A percentile compares a stretch with the other conserved stretches of the same genome.
These are phyloP conservation scores for Nephrotoma flavescens DNA, from an alignment of 2,888 invertebrate genomes.

Conservation along the genomic window DNA sequence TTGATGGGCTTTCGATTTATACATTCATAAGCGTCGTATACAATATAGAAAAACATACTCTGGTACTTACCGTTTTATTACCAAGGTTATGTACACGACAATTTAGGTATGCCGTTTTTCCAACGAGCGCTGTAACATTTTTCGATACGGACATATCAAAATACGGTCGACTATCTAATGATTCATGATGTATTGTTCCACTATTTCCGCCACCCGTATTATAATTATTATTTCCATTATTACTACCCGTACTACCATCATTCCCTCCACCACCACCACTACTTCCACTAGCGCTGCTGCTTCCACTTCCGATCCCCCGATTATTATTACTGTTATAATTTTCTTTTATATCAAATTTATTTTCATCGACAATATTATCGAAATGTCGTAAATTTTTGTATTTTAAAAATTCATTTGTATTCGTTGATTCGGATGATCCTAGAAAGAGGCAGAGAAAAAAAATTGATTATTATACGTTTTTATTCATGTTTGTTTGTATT, in stretches of 20 bases:
- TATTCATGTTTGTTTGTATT: not conserved
- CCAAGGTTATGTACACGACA: slow-evolving; percentile 63
- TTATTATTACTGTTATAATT: not conserved
- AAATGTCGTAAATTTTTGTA: slow-evolving; percentile 1
- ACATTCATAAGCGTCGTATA: not conserved
- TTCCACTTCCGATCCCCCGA: not conserved
- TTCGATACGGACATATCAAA: slow-evolving; percentile 56
- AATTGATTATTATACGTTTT: not conserved
- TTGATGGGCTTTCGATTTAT: not conserved
- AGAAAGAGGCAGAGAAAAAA: not conserved
- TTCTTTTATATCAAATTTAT: slow-evolving; percentile 4
- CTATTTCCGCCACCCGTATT: not conserved
- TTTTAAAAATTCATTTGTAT: slow-evolving; percentile 2
- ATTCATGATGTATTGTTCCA: not conserved
- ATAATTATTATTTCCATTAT: not conserved
- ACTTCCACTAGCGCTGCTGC: not conserved
- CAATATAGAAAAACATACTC: not conserved
- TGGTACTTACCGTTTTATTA: slow-evolving; percentile 51
- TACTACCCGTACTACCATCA: not conserved
- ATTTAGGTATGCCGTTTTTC: slow-evolving; percentile 58
- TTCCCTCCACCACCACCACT: not conserved
- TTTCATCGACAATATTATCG: slow-evolving; percentile 2
- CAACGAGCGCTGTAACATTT: slow-evolving; percentile 64
- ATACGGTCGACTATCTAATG: slow-evolving; percentile 44
- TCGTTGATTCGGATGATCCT: slow-evolving; percentile 1